These are phyloP conservation scores for Nemotelus pantherinus DNA, from an alignment of 2,888 invertebrate species.

Conservation along the genomic window DNA sequence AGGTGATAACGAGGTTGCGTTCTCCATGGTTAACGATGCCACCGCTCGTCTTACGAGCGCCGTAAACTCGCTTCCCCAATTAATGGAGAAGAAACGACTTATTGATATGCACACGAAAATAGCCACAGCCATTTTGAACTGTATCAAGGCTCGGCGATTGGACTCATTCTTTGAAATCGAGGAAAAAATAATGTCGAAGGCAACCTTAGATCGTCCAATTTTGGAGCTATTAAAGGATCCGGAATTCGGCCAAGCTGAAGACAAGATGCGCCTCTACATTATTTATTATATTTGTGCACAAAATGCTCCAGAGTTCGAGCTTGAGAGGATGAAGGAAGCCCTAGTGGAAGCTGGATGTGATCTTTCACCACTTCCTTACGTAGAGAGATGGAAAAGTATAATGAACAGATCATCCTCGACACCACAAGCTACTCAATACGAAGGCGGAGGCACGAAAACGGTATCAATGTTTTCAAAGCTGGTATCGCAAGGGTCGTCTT, in stretches of 20 bases:
- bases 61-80: conserved; percentile 93
- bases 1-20: conserved; percentile 85
- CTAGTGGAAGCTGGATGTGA: conserved; percentile 86
- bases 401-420: conserved; percentile 60
- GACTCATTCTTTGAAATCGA: conserved; percentile 98
- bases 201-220: conserved; percentile 83
- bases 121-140: conserved; percentile 89
- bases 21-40: conserved; percentile 89
- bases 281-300: conserved; percentile 90
- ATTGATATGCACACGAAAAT: conserved; percentile 99
- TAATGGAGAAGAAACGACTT: conserved; percentile 95
- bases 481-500: conserved; percentile 95
- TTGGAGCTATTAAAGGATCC: conserved; percentile 87
- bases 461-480: conserved; percentile 98
- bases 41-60: conserved; percentile 94
- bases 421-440: conserved; percentile 79
- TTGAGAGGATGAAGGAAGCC: conserved; percentile 83
- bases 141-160: conserved; percentile 86
- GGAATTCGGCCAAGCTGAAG: conserved; percentile 87
- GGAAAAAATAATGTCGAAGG: conserved; percentile 95
- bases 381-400: conserved; percentile 84
- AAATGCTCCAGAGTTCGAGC: conserved; percentile 82
- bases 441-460: conserved; percentile 93
- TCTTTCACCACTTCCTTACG: conserved; percentile 84
- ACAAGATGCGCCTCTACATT: conserved; percentile 91